phyloP scores from a whole-genome alignment of 2,113 vertebrate species.

The Sclerurus mexicanus region DNA sequence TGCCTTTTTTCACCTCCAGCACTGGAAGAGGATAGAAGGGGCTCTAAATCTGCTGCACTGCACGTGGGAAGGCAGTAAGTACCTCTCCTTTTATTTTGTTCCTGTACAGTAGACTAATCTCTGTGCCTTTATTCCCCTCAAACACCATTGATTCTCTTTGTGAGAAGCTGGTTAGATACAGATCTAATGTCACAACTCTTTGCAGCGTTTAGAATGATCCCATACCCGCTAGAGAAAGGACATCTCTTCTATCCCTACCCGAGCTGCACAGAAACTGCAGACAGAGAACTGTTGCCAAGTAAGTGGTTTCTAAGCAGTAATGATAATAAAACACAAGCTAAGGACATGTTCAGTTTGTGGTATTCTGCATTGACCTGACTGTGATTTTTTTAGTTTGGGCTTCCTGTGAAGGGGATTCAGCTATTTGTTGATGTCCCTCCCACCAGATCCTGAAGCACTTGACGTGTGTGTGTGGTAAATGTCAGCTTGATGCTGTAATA shows the following conservation, averaged over 20 bases:
- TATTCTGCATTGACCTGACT: constrained; percentile 36
- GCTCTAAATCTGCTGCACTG: constrained; percentile 96
- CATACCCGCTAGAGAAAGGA: constrained; percentile 96
- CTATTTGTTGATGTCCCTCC: constrained; percentile 22
- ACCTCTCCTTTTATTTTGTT: background rate
- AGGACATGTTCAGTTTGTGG: constrained; percentile 13
- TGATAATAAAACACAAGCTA: constrained; percentile 36
- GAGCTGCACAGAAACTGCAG: constrained; percentile 96
- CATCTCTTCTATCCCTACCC: constrained; percentile 99
- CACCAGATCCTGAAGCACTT: background rate
- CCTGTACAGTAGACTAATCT: background rate
- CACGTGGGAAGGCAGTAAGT: constrained; percentile 99
- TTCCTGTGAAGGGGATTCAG: background rate
- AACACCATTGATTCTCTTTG: background rate
- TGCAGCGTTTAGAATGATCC: constrained; percentile 97
- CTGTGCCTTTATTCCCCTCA: background rate
- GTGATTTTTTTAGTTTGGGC: background rate
- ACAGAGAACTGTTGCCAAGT: constrained; percentile 96
- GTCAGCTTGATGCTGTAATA: background rate
- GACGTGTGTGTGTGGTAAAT: background rate
- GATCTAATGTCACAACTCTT: background rate
- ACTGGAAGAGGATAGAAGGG: constrained; percentile 98
- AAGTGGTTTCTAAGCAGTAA: constrained; percentile 74
- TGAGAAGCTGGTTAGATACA: background rate
- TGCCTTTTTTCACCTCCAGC: constrained; percentile 98